phyloP scores from a whole-genome alignment of 2,888 invertebrate species.

The Macrostomum cliftonense region DNA sequence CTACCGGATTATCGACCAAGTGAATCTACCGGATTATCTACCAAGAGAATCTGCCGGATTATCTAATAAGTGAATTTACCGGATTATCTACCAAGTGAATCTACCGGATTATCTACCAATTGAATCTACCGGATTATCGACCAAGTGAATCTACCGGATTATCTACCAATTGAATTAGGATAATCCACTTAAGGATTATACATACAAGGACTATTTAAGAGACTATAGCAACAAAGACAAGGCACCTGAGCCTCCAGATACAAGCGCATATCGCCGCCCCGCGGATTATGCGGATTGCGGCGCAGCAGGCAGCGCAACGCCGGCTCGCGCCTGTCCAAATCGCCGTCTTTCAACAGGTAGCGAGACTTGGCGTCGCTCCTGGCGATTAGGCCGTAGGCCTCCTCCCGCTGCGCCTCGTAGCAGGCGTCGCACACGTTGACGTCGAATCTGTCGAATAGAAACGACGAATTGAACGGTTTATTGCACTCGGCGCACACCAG shows the following conservation, averaged over 20 bases:
- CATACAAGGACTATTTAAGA: no score
- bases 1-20: no score
- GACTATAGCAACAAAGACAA: no score
- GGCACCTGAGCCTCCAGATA: conserved; percentile 63
- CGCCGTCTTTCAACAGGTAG: conserved; percentile 74
- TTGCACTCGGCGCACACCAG: conserved; percentile 30
- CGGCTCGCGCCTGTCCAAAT: conserved; percentile 70
- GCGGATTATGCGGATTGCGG: conserved; percentile 76
- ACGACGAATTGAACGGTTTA: conserved; percentile 30
- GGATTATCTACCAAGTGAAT: no score
- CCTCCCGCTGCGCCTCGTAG: conserved; percentile 42
- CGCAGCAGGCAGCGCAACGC: conserved; percentile 58
- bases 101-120: no score
- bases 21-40: no score
- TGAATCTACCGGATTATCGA: no score
- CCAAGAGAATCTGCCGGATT: no score
- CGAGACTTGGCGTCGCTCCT: conserved; percentile 74
- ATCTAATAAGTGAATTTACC: no score
- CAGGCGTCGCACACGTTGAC: conserved; percentile 30
- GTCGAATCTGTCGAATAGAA: conserved; percentile 25
- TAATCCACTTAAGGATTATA: no score
- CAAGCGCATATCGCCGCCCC: conserved; percentile 86
- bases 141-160: no score
- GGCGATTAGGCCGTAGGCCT: conserved; percentile 63
- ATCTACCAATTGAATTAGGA: no score